Base-by-base conservation (phyloP, 1,140 invertebrate genomes). In the Drosophila carrolli region DNA sequence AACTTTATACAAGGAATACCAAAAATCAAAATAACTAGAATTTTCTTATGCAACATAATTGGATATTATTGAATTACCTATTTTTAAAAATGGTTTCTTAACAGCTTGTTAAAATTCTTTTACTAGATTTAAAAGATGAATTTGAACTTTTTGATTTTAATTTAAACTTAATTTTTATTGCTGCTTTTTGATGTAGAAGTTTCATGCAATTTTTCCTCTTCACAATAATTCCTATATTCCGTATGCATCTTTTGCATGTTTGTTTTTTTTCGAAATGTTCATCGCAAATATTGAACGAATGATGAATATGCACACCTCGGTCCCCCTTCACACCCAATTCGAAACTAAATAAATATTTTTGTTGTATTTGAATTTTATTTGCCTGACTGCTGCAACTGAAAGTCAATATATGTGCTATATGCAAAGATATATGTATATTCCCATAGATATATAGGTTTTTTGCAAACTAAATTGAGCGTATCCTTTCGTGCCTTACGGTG, bases 401-500 rank as follows among this genome's bases (percentile, higher is more conserved):
- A 68, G 65, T 60, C 65, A 65, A 67, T 67, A 67, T 51, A 43
- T 50, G 46, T 38, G 8, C 29, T 9, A 11, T 58, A 19, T 23
- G n/a, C 11, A 10, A 16, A 53, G 35, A 43, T 35, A 23, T 19
- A 19, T 19, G 5, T 35, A 62, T 58, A 46, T 58, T 37, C 27
- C n/a, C 29, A 44, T 43, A 50, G 29, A 47, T 41, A 47, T 66
- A 2, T 72, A 35, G 29, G 35, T 78, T 75, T 75, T 72, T 75
- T 23, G 44, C 59, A 46, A 75, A 75, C 62, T 81, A 81, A 81
- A 81, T 81, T 81, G 78, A 81, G 78, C 72, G 78, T 59, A 73
- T 73, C 73, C 54, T 76, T 66, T 19, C 44, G 59, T 58, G 78
- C 66, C 78, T 81, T 72, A 72, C 78, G 77, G 77, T 72, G 40